Percentiles rank a stretch among this genome's conserved stretches.
phyloP scores from a whole-genome alignment of 30 jellyfish, hydroid and myxozoan species.

The Hydractinia echinata region DNA sequence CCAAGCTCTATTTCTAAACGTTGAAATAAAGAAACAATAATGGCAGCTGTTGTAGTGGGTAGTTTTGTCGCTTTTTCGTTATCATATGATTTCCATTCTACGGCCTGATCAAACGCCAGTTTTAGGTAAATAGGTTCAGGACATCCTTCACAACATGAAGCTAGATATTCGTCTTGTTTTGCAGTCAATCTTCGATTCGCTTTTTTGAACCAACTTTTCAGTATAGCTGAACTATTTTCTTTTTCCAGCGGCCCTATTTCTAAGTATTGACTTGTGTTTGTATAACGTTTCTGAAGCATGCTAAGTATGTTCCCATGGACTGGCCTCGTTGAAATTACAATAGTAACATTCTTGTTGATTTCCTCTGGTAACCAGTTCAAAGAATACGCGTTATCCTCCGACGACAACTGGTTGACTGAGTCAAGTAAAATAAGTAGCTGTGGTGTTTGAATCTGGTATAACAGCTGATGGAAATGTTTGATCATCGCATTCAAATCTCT shows the following conservation, averaged over 20 bases:
- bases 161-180: not conserved
- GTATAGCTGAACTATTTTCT: not conserved
- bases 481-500: not conserved
- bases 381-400: not conserved
- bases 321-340: slow-evolving; percentile 10
- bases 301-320: not conserved
- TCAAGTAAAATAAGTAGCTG: slow-evolving; percentile 12
- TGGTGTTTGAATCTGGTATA: not conserved
- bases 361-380: slow-evolving; percentile 20
- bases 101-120: slow-evolving; percentile 35
- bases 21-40: slow-evolving; percentile 1
- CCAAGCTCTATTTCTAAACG: slow-evolving; percentile 20
- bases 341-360: not conserved
- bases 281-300: not conserved
- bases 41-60: not conserved
- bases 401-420: slow-evolving; percentile 15
- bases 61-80: not conserved
- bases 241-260: not conserved
- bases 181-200: not conserved
- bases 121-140: slow-evolving; percentile 24
- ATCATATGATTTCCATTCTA: slow-evolving; percentile 35
- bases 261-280: not conserved
- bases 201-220: not conserved
- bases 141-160: not conserved
- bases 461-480: not conserved